Conservation (phyloP, 2,888 invertebrate genomes). For the Microctonus brassicae region DNA sequence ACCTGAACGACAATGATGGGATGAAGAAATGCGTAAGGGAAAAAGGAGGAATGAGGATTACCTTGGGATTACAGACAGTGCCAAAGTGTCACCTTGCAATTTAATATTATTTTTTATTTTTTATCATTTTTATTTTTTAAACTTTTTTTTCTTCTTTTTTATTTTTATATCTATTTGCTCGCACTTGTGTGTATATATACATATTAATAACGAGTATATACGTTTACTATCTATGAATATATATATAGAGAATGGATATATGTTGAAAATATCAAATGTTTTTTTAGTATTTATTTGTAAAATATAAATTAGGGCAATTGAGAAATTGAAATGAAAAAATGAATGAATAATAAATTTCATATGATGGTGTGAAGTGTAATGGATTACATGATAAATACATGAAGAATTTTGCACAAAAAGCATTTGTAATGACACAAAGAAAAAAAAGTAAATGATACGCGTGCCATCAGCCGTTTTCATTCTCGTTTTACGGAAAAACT, state of each 20-base stretch:
- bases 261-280: too few species aligned
- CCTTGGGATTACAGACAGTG: constrained; percentile 44
- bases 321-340: not conserved
- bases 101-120: constrained; percentile 57
- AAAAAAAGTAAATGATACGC: constrained; percentile 21
- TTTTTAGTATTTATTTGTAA: not conserved
- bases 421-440: not conserved
- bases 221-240: too few species aligned
- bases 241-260: too few species aligned
- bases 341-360: not conserved
- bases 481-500: constrained; percentile 52
- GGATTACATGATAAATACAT: not conserved
- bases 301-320: not conserved
- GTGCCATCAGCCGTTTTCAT: constrained; percentile 34
- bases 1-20: constrained; percentile 17
- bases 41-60: constrained; percentile 15
- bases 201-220: too few species aligned
- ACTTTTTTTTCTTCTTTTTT: constrained; percentile 40
- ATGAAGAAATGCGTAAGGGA: not conserved
- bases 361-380: not conserved
- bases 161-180: constrained; percentile 26
- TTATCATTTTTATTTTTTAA: constrained; percentile 36
- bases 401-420: not conserved
- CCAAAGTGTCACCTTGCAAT: constrained; percentile 44
- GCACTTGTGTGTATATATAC: not conserved